phyloP scores from a whole-genome alignment of 35 echinoderm and acorn worm genomes.

The Heliocidaris erythrogramma region DNA sequence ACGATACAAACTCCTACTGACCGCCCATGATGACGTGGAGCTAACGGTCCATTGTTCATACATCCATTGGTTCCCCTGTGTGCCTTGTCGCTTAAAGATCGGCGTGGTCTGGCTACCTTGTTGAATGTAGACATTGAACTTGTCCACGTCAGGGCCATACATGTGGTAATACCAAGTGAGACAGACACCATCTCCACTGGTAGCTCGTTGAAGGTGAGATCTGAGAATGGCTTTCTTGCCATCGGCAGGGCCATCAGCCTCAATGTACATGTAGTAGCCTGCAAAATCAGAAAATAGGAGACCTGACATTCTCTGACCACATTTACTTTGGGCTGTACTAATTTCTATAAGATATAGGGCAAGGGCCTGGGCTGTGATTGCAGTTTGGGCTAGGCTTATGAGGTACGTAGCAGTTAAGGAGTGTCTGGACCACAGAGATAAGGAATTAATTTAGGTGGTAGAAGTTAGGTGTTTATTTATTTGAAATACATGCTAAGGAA shows the following conservation, averaged over 20 bases:
- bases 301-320: no score
- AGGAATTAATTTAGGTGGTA: no score
- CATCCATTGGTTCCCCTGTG: conserved; percentile 25
- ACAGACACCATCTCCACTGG: not conserved
- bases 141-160: conserved; percentile 22
- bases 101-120: not conserved
- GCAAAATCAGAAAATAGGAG: no score
- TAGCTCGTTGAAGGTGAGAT: conserved; percentile 6
- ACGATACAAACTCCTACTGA: not conserved
- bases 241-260: not conserved
- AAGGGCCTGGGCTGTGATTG: no score
- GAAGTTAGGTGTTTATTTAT: no score
- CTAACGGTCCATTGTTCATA: conserved; percentile 32
- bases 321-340: no score
- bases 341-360: no score
- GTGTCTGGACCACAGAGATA: no score
- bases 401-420: no score
- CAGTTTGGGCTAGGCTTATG: no score
- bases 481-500: no score
- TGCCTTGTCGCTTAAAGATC: conserved; percentile 1
- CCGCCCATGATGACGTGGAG: not conserved
- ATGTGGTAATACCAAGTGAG: conserved; percentile 24
- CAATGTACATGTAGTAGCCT: conserved; percentile 42
- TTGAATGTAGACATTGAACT: conserved; percentile 15
- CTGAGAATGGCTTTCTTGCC: not conserved